A percentile compares a stretch with the other conserved stretches of the same genome.
Evolutionary conservation across 2,113 vertebrate species (phyloP).

Genomic region (Brachypteracias leptosomus): DNA sequence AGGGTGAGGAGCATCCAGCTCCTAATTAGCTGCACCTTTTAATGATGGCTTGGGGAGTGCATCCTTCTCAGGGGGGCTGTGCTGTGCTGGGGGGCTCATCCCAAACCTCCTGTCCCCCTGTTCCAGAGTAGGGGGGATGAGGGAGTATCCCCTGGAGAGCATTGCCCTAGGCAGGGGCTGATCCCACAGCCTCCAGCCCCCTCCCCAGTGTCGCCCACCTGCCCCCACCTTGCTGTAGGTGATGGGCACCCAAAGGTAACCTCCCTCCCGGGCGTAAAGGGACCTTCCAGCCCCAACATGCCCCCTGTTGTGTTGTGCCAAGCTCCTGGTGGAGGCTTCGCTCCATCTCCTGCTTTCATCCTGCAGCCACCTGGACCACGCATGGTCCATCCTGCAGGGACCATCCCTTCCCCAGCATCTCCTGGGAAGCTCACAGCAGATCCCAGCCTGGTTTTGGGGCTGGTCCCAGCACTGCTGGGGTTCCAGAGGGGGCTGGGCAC

Average conservation of each 20-base stretch:
- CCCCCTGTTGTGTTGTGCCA: accelerated
- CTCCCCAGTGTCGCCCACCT: accelerated
- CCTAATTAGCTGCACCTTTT: neutral
- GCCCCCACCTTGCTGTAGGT: no score
- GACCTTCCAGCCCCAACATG: neutral
- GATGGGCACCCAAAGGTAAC: neutral
- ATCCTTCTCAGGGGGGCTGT: neutral
- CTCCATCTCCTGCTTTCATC: neutral
- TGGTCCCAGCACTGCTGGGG: accelerated
- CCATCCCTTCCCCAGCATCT: neutral
- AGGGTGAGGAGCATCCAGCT: neutral
- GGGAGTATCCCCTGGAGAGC: neutral
- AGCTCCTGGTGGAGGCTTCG: neutral
- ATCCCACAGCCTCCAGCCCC: neutral
- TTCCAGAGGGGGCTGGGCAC: neutral
- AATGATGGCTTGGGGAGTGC: neutral
- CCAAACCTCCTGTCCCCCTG: neutral
- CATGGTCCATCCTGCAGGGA: neutral
- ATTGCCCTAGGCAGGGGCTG: neutral
- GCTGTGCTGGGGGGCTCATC: neutral
- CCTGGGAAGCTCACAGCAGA: neutral
- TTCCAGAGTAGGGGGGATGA: neutral
- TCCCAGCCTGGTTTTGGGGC: accelerated
- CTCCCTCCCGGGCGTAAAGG: neutral
- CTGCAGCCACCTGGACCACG: neutral